Base-by-base conservation (phyloP, 2,113 vertebrate species). In the Mus pahari region DNA sequence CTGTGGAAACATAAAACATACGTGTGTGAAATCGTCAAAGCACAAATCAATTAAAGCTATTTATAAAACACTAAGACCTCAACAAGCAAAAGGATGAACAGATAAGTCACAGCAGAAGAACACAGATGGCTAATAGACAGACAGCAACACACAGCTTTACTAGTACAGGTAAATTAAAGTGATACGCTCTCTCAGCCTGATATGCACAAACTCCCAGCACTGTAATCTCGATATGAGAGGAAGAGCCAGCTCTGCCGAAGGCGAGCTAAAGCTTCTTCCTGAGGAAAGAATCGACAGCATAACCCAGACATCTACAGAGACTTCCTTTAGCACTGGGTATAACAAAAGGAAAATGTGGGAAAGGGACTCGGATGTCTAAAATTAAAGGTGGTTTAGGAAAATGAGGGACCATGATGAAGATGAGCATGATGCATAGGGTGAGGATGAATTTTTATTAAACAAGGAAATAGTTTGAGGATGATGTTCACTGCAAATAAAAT, bases 341-440 rank as follows among this genome's bases (percentile, higher is more conserved):
- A 87, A 87, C 55, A 79, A 68, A 94, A 93, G 17, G 26, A 84
- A 93, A 81, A 75, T 62, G 3, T 16, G 7, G 28, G 55, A 78
- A 83, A 91, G 77, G 3, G 11, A 86, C 10, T 33, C 55, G 24
- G 74, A 78, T 39, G 48, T 45, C 48, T 36, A 64, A 68, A 84
- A 84, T 31, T 64, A 2, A 33, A 78, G 55, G 48, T 73, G 77
- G n/a, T 75, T 93, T 73, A 86, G 81, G 79, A 78, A 96, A 82
- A 60, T 86, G 55, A 89, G 26, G 22, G 5, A 66, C 83, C 48
- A 4, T 3, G 13, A 12, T 60, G 31, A 91, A 82, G 70, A 39
- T 64, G 62, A 73, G 60, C 58, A 19, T 84, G 58, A 48, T 14
- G 73, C 12, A 53, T 83, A 86, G n/a, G 17, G 31, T 53, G 62